A percentile compares a stretch with the other conserved stretches of the same genome.
phyloP scores from a whole-genome alignment of 1,140 invertebrate genomes.

The Mercenaria mercenaria region DNA sequence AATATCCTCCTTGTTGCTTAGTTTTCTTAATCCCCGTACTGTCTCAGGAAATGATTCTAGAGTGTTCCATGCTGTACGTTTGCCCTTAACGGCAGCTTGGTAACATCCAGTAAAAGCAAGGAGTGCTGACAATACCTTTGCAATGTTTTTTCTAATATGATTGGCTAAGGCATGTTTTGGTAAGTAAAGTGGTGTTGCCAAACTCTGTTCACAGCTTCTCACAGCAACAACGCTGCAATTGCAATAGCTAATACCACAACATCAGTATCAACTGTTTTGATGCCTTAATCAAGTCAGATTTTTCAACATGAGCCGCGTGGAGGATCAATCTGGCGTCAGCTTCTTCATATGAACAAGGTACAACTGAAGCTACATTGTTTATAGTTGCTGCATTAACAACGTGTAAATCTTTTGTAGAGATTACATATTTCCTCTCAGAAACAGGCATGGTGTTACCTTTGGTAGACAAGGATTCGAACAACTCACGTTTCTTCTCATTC shows the following conservation, averaged over 20 bases:
- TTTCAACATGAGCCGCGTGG: background rate
- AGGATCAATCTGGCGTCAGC: background rate
- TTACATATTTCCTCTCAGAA: background rate
- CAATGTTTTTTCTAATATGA: background rate
- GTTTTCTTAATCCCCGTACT: background rate
- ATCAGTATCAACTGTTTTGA: slow-evolving; percentile 46
- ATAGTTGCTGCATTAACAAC: background rate
- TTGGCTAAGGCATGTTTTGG: slow-evolving; percentile 13
- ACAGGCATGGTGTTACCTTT: background rate
- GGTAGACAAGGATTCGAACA: slow-evolving; percentile 19
- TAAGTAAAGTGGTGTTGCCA: slow-evolving; percentile 19
- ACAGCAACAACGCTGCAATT: background rate
- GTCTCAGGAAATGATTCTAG: background rate
- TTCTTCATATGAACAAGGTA: slow-evolving; percentile 34
- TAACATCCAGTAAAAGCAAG: slow-evolving; percentile 32
- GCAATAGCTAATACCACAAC: slow-evolving; percentile 64
- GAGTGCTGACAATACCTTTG: background rate
- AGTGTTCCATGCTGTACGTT: slow-evolving; percentile 44
- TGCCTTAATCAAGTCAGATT: background rate
- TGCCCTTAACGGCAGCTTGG: slow-evolving; percentile 10
- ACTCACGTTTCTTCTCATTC: slow-evolving; percentile 41
- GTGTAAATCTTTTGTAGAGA: background rate
- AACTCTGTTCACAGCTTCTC: slow-evolving; percentile 49
- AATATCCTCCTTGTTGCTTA: background rate
- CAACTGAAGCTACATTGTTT: background rate